Base-by-base conservation (phyloP, 2,888 invertebrate genomes). In the Amblyteles armatorius region DNA sequence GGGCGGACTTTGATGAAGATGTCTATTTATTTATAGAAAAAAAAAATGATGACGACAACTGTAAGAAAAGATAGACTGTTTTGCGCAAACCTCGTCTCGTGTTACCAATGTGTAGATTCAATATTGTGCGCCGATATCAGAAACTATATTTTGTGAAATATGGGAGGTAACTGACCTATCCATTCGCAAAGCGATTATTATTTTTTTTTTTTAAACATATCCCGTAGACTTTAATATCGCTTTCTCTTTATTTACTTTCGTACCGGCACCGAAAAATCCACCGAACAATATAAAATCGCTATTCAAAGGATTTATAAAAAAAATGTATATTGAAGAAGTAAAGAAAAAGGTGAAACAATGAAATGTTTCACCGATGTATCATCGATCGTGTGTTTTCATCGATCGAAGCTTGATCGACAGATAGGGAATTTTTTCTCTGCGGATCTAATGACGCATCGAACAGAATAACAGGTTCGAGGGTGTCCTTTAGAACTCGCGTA, bases 401-500 rank as follows among this genome's bases (percentile, higher is more conserved):
- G 57, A 26, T 11, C 57, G 22, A 57, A 3, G 22, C 22, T 13
- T 26, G 57, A 57, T 57, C 57, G 57, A 22, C 26, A 1, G 22
- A 9, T 57, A 57, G 44, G 16, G 4, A 22, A 3, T 57, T 26
- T 26, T 26, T 26, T 26, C n/a, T 50, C 50, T 3, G n/a, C 50
- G 29, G 13, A 57, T 26, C 16, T 29, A 4, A 26, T 50, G 50
- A 57, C 50, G 33, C 29, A 19, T 65, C 63, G 33, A 65, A 36
- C n/a, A 19, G 13, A 50, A 50, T 76, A 65, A 19, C 48, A 19
- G 76, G 33, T 50, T 48, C 33, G 33, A 48, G 52, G 13, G 48
- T 67, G 50, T 77, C 50, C 60, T 77, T 77, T 67, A 67, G 55
- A 67, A 65, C 3, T 40, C 50, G 52, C 67, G 67, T 77, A 22